These are phyloP conservation scores for Cremastinae sp. DNA, from an alignment of 2,888 invertebrate genomes.

Conservation along the genomic window DNA sequence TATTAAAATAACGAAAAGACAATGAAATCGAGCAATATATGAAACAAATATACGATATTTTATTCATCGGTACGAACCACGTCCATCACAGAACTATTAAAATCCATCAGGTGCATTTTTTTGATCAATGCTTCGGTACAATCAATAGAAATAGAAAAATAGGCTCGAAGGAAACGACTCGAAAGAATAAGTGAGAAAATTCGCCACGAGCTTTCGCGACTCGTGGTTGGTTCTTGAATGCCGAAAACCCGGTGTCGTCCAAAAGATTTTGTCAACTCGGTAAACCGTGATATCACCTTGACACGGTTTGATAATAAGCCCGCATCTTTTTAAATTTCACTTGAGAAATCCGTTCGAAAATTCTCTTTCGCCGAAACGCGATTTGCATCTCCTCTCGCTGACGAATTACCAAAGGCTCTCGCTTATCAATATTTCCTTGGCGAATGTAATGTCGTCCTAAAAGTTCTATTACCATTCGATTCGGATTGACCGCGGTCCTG, in stretches of 20 bases:
- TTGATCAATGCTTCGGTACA: background rate
- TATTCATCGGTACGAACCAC: slow-evolving; percentile 31
- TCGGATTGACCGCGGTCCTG: too few relatives aligned
- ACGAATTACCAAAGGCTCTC: background rate
- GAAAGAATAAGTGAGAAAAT: background rate
- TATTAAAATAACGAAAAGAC: slow-evolving; percentile 6
- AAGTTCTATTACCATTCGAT: too few relatives aligned
- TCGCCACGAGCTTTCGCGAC: slow-evolving; percentile 15
- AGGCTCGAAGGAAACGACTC: background rate
- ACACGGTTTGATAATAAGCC: slow-evolving; percentile 49
- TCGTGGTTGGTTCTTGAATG: slow-evolving; percentile 36
- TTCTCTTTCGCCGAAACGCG: slow-evolving; percentile 26
- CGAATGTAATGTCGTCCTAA: too few relatives aligned
- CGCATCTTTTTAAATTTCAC: slow-evolving; percentile 48
- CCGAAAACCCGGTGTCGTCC: slow-evolving; percentile 13
- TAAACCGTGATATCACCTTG: slow-evolving; percentile 17
- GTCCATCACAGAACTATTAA: slow-evolving; percentile 15
- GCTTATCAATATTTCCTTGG: too few relatives aligned
- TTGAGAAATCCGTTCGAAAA: background rate
- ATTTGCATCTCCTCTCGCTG: background rate
- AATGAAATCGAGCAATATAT: background rate
- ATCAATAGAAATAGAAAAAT: background rate
- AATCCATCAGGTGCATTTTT: slow-evolving; percentile 27
- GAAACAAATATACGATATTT: background rate
- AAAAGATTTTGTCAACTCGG: slow-evolving; percentile 41